These are phyloP conservation scores for Atta colombica DNA, from an alignment of 1,140 invertebrate genomes.

Conservation along the genomic window DNA sequence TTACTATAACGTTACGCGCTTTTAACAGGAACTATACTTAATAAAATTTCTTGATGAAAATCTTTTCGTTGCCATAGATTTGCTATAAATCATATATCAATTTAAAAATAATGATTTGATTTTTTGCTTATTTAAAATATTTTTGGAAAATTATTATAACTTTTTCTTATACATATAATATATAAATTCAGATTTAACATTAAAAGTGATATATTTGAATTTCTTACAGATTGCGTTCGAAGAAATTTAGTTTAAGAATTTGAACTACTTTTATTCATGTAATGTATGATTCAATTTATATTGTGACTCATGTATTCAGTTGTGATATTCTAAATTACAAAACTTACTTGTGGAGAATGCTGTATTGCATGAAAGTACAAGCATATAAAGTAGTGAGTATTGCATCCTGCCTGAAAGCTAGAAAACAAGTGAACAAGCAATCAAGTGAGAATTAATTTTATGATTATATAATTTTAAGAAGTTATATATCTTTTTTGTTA, in stretches of 20 bases:
- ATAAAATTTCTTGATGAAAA: neutral
- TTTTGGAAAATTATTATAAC: neutral
- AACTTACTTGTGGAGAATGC: conserved; percentile 25
- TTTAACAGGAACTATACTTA: neutral
- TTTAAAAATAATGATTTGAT: neutral
- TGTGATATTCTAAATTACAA: conserved; percentile 10
- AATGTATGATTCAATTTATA: neutral
- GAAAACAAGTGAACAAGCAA: conserved; percentile 1
- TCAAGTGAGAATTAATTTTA: conserved; percentile 15
- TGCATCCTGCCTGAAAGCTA: conserved; percentile 22
- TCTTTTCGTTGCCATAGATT: neutral
- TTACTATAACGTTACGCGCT: neutral
- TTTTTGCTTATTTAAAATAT: neutral
- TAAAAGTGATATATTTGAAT: neutral
- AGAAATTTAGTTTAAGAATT: neutral
- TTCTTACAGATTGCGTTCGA: neutral
- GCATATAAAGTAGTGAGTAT: neutral
- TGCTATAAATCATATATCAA: neutral
- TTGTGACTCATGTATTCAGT: neutral
- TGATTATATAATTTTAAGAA: conserved; percentile 12
- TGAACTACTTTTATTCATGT: neutral
- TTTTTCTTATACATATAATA: neutral
- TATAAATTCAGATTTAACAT: neutral
- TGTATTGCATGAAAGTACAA: neutral
- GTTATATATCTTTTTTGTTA: neutral